Percentiles rank a stretch among this genome's conserved stretches.
These are phyloP conservation scores for Alouatta palliata DNA, from an alignment of 2,113 vertebrate species.

Conservation along the genomic window DNA sequence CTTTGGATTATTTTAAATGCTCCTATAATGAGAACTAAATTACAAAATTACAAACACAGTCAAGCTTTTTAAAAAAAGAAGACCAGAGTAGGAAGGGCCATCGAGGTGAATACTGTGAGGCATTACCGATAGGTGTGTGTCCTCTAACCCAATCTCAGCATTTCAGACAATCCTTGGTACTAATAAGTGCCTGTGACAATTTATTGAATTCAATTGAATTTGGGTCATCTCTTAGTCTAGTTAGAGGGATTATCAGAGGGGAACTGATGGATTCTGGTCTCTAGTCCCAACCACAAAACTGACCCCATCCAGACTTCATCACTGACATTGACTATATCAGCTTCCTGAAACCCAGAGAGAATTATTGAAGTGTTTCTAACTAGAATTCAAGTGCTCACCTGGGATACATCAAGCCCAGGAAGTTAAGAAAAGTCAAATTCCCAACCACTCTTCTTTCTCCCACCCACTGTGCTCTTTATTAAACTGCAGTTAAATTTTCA, in stretches of 20 bases:
- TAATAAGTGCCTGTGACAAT: neutral
- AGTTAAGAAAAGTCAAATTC: neutral
- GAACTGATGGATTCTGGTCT: neutral
- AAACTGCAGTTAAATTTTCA: neutral
- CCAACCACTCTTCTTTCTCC: neutral
- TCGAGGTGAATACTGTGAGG: neutral
- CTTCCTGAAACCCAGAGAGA: neutral
- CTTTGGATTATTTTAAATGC: neutral
- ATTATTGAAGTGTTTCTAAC: neutral
- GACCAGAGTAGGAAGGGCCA: neutral
- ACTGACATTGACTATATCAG: neutral
- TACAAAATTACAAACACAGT: neutral
- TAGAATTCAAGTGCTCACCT: neutral
- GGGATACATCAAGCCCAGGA: neutral
- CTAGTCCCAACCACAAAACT: neutral
- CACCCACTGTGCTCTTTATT: slow-evolving; percentile 16
- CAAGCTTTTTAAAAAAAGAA: neutral
- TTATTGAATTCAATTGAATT: neutral
- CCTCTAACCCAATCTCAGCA: neutral
- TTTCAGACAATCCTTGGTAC: neutral
- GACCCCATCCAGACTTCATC: neutral
- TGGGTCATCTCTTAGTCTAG: neutral
- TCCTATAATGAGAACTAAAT: neutral
- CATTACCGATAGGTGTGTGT: neutral
- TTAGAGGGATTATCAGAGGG: neutral